Conservation (phyloP, 1,140 invertebrate species). For the Elymnias hypermnestra region DNA sequence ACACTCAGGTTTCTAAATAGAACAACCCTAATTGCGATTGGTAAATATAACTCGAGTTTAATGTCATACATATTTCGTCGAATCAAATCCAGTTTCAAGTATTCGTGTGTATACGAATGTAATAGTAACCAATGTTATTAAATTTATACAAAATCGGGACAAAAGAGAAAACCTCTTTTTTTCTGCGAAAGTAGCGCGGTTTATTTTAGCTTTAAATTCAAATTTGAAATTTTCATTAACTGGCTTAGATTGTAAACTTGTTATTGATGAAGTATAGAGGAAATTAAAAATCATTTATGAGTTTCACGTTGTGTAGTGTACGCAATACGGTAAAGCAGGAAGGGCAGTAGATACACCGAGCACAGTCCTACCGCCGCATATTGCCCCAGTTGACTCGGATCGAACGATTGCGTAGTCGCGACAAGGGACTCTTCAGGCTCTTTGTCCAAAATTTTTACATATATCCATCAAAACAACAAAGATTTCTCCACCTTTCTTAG, state of each 20-base stretch:
- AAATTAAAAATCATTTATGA: neutral
- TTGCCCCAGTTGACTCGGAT: slow-evolving; percentile 61
- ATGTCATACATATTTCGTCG: neutral
- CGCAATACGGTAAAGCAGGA: slow-evolving; percentile 20
- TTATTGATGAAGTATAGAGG: neutral
- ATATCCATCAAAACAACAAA: slow-evolving; percentile 32
- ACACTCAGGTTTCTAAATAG: too few species aligned
- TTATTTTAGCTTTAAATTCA: slow-evolving; percentile 40
- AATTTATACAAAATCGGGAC: neutral
- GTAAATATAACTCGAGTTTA: too few species aligned
- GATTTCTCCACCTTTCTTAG: slow-evolving; percentile 22
- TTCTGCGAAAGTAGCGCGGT: slow-evolving; percentile 57
- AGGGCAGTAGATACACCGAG: slow-evolving; percentile 48
- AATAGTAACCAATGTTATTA: slow-evolving; percentile 12
- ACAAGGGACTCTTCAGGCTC: slow-evolving; percentile 34
- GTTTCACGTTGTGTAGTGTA: neutral
- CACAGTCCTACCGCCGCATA: slow-evolving; percentile 62
- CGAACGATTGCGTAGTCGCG: slow-evolving; percentile 66
- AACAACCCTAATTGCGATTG: too few species aligned
- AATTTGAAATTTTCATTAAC: slow-evolving; percentile 41
- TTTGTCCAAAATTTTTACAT: slow-evolving; percentile 23
- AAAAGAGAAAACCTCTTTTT: slow-evolving; percentile 29
- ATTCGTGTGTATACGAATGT: neutral
- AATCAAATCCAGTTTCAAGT: slow-evolving; percentile 2
- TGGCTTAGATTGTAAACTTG: neutral